These are phyloP conservation scores for Recurvirostra avosetta DNA, from an alignment of 2,113 vertebrate species.

Conservation along the genomic window DNA sequence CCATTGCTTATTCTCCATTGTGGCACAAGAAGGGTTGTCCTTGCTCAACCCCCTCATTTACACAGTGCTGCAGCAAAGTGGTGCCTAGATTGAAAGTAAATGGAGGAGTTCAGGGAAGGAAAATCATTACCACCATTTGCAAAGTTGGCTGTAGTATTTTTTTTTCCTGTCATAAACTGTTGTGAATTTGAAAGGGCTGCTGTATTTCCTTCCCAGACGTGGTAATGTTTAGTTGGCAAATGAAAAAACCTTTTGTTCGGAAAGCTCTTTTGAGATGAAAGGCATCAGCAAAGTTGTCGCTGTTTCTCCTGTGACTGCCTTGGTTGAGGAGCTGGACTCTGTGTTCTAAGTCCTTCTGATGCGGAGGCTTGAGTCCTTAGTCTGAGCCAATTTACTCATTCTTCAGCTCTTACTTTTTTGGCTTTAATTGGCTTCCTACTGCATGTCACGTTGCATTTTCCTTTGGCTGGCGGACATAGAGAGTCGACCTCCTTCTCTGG, in stretches of 20 bases:
- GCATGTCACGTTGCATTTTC: slow-evolving; percentile 49
- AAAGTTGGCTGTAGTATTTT: background rate
- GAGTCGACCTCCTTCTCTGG: slow-evolving; percentile 1
- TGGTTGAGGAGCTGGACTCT: slow-evolving; percentile 9
- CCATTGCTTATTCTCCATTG: background rate
- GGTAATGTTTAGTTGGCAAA: slow-evolving; percentile 17
- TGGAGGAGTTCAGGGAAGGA: background rate
- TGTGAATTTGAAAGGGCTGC: slow-evolving; percentile 21
- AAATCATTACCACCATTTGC: background rate
- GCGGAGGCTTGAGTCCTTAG: background rate
- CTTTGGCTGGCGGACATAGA: background rate
- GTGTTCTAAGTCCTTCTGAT: background rate
- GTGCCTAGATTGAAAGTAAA: background rate
- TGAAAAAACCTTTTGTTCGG: slow-evolving; percentile 3
- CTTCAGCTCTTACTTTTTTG: slow-evolving; percentile 51
- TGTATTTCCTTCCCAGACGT: background rate
- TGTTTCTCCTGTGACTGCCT: background rate
- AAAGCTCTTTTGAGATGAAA: slow-evolving; percentile 24
- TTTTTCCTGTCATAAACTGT: slow-evolving; percentile 5
- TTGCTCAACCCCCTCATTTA: background rate
- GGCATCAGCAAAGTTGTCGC: background rate
- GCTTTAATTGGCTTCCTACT: slow-evolving; percentile 60
- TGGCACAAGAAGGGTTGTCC: background rate
- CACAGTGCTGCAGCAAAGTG: background rate
- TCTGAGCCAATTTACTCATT: slow-evolving; percentile 49